These are phyloP conservation scores for Saturnia pavonia DNA, from an alignment of 2,888 invertebrate species.

Conservation along the genomic window DNA sequence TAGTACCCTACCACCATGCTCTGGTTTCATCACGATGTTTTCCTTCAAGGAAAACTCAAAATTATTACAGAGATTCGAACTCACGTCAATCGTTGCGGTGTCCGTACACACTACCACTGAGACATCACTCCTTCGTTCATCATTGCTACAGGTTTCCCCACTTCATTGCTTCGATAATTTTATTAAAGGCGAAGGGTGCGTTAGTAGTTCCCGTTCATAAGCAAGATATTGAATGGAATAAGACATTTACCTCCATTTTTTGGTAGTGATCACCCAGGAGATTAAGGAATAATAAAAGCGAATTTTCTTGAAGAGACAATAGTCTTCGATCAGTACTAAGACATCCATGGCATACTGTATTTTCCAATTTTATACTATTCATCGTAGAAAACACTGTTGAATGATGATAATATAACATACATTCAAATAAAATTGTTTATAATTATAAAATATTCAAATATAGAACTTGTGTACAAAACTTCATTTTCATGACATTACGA, in stretches of 20 bases:
- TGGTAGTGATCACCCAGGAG: slow-evolving; percentile 19
- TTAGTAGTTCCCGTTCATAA: background rate
- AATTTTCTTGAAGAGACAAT: slow-evolving; percentile 21
- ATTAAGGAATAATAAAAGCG: slow-evolving; percentile 18
- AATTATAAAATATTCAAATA: background rate
- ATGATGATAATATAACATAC: background rate
- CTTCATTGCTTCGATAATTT: too few species aligned
- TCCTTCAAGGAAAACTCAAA: too few species aligned
- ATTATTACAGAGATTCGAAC: too few species aligned
- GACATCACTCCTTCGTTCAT: too few species aligned
- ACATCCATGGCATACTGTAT: slow-evolving; percentile 30
- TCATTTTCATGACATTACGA: background rate
- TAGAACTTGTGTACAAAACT: background rate
- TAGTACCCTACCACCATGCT: too few species aligned
- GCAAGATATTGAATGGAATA: background rate
- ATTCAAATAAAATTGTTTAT: background rate
- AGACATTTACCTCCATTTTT: slow-evolving; percentile 16
- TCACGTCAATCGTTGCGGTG: too few species aligned
- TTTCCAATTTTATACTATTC: slow-evolving; percentile 10
- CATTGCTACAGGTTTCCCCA: too few species aligned
- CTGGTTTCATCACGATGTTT: too few species aligned
- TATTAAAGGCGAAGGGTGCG: too few species aligned
- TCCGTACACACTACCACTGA: too few species aligned
- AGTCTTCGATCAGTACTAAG: slow-evolving; percentile 26
- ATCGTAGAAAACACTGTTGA: background rate